Base-by-base conservation (phyloP, 1,140 invertebrate genomes). In the Eumeta japonica region DNA sequence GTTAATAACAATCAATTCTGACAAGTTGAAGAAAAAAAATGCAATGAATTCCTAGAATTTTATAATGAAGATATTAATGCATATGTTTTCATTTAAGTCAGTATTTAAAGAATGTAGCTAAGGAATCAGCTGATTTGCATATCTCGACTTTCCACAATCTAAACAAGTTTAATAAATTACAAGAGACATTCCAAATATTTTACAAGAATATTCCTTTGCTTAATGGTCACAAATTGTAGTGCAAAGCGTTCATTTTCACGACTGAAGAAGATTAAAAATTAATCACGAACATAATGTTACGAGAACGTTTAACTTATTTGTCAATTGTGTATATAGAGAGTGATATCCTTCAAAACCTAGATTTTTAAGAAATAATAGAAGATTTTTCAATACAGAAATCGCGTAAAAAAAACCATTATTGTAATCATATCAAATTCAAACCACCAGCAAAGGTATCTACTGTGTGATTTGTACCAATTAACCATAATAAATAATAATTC, bases 301-400 rank as follows among this genome's bases (percentile, higher is more conserved):
- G n/a, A n/a, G 20, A 24, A 24, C 20, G 20, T 5, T n/a, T n/a
- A 24, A 24, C 5, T 24, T 7, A 24, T 24, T n/a, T 24, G 20
- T 24, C 20, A 24, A 24, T 24, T 5, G n/a, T 24, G 20, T 7
- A n/a, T n/a, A 24, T n/a, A 24, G 20, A 24, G n/a, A 24, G 20
- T 5, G 20, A 14, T 35, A 35, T n/a, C 10, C 4, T 35, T 28
- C 15, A 28, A 20, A 35, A 28, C 3, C 16, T 28, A 17, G 10
- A 35, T 7, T 28, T 35, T 35, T n/a, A n/a, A n/a, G n/a, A n/a
- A n/a, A n/a, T n/a, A n/a, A n/a, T n/a, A n/a, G n/a, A n/a, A 20
- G 33, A 36, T 41, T 41, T 41, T 37, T 33, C 39, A 27, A 19
- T 28, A 41, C 39, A 41, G 14, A 41, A 41, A 36, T 37, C 39